Conservation (phyloP, 1,140 invertebrate species). For the Dendroctonus ponderosae region DNA sequence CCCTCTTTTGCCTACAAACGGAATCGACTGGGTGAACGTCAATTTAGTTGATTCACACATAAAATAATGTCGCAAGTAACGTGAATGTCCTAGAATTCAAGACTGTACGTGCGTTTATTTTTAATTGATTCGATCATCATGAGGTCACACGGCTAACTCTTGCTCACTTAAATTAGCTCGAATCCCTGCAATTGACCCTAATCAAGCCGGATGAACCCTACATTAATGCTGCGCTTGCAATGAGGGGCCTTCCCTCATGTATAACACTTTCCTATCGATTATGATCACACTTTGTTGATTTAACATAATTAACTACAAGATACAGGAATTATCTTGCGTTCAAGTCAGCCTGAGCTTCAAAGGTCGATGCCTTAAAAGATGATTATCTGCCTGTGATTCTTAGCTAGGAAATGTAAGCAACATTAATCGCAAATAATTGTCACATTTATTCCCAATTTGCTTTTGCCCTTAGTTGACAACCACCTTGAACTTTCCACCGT, state of each 20-base stretch:
- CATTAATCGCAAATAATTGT: background rate
- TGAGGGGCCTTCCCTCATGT: background rate
- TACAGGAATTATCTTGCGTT: background rate
- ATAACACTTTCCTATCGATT: background rate
- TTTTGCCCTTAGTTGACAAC: too few species aligned
- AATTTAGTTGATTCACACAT: background rate
- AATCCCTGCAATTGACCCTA: constrained; percentile 16
- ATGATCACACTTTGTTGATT: background rate
- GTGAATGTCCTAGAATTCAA: constrained; percentile 7
- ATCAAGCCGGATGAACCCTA: background rate
- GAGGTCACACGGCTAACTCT: constrained; percentile 25
- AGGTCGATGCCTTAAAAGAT: too few species aligned
- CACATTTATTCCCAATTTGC: background rate
- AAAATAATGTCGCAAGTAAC: too few species aligned
- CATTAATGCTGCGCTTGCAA: too few species aligned
- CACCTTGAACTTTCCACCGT: too few species aligned
- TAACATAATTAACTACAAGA: background rate
- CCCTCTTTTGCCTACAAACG: background rate
- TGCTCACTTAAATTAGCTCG: constrained; percentile 21
- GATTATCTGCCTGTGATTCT: background rate
- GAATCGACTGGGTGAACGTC: background rate
- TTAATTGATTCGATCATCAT: constrained; percentile 28
- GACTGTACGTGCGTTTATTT: constrained; percentile 1
- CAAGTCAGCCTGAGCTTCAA: too few species aligned
- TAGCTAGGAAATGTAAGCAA: background rate